Conservation (phyloP, 2,113 vertebrate genomes). For the Bubalus kerabau region DNA sequence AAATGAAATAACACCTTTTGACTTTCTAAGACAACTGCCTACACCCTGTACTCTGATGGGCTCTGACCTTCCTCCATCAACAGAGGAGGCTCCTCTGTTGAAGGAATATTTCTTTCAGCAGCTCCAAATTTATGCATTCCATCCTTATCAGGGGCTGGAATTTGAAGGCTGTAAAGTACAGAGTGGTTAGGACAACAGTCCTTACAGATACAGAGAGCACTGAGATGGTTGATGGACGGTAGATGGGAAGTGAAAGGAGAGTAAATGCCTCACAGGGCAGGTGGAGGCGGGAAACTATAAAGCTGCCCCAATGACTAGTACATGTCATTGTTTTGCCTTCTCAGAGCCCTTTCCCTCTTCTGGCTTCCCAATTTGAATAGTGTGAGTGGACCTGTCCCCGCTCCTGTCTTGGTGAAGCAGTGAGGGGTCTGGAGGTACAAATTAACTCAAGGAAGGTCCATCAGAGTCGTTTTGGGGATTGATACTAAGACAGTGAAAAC, state of each 20-base stretch:
- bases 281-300: no score
- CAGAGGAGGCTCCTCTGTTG: neutral
- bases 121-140: neutral
- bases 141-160: neutral
- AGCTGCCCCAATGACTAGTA: neutral
- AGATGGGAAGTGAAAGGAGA: neutral
- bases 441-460: neutral
- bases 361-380: neutral
- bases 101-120: neutral
- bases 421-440: neutral
- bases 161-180: neutral
- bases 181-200: neutral
- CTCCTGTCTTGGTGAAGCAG: neutral
- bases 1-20: neutral
- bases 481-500: neutral
- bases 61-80: neutral
- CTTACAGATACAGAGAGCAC: neutral
- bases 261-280: neutral
- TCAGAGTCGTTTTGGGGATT: neutral
- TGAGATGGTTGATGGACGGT: neutral
- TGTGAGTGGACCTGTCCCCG: fast-evolving
- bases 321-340: neutral
- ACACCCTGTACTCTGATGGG: neutral
- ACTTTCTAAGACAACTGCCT: neutral
- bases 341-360: neutral